These are phyloP conservation scores for Nephrotoma appendiculata DNA, from an alignment of 2,888 invertebrate genomes.

Conservation along the genomic window DNA sequence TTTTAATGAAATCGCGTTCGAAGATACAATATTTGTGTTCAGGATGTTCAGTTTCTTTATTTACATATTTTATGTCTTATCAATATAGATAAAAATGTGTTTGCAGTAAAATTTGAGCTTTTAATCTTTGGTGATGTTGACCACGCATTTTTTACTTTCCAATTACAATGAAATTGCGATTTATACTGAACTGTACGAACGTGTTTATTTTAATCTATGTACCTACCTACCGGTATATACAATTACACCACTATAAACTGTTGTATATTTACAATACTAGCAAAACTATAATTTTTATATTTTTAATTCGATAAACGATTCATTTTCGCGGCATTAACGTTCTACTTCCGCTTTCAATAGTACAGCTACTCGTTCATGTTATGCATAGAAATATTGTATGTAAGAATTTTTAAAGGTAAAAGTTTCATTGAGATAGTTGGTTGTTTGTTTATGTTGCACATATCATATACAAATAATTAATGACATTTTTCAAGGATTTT, in stretches of 20 bases:
- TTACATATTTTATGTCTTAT: no score
- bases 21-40: not conserved
- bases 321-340: not conserved
- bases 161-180: not conserved
- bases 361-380: not conserved
- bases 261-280: not conserved
- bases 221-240: not conserved
- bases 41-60: not conserved
- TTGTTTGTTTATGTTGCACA: not conserved
- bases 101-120: no score
- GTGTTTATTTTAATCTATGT: no score
- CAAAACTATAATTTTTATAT: not conserved
- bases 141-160: not conserved
- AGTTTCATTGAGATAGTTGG: not conserved
- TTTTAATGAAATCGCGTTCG: not conserved
- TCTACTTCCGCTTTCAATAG: not conserved
- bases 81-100: no score
- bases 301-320: not conserved
- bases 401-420: not conserved
- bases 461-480: not conserved
- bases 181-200: no score
- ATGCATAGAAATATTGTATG: not conserved
- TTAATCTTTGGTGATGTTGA: not conserved
- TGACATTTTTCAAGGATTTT: not conserved
- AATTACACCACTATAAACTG: not conserved